Evolutionary conservation across 1,140 invertebrate species (phyloP).

Genomic region (Fopius arisanus): DNA sequence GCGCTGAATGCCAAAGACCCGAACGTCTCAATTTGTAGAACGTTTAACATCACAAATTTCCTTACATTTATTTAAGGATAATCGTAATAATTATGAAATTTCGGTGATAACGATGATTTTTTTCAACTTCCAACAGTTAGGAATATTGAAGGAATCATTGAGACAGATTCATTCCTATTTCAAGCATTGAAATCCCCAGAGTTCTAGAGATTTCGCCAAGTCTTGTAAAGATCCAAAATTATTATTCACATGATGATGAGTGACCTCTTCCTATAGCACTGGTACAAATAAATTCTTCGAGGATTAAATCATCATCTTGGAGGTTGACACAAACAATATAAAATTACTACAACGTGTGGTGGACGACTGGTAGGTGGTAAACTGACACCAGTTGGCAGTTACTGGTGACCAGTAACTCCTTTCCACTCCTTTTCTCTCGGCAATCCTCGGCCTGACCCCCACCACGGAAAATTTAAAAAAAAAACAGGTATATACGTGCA

Average conservation of each 20-base stretch:
- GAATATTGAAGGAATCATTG: background rate
- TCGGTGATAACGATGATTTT: no score
- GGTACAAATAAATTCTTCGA: background rate
- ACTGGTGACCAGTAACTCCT: background rate
- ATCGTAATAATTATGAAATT: no score
- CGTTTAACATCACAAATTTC: background rate
- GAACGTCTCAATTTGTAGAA: background rate
- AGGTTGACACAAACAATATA: background rate
- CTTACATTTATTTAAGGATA: background rate
- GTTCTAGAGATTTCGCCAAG: background rate
- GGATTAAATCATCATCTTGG: background rate
- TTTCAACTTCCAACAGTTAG: no score
- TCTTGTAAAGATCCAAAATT: background rate
- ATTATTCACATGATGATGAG: background rate
- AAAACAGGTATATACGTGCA: no score
- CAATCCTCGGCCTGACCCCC: background rate
- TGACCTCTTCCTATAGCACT: background rate
- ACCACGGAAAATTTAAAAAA: no score
- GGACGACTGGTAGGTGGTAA: background rate
- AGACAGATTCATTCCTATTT: background rate
- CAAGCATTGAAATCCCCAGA: background rate
- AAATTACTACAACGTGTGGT: background rate
- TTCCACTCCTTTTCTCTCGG: no score
- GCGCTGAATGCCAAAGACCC: slow-evolving; percentile 16
- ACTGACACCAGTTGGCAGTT: background rate